Conservation (phyloP, 2,113 vertebrate species). For the Megalops atlanticus region DNA sequence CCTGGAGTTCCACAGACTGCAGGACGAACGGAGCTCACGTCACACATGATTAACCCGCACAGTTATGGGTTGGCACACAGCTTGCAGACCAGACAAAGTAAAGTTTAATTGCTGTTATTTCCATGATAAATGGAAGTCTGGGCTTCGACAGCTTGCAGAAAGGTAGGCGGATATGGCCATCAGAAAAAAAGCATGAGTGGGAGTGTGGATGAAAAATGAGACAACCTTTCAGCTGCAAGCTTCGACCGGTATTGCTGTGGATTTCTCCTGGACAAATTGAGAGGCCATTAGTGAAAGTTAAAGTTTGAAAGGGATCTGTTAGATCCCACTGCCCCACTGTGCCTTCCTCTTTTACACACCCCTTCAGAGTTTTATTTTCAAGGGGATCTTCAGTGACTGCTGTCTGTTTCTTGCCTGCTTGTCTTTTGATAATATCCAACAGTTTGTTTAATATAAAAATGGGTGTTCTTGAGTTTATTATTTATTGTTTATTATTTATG, state of each 20-base stretch:
- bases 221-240: constrained; percentile 61
- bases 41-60: constrained; percentile 62
- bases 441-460: not conserved
- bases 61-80: constrained; percentile 51
- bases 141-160: constrained; percentile 52
- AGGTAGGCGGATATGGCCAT: constrained; percentile 61
- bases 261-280: constrained; percentile 60
- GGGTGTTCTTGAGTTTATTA: not conserved
- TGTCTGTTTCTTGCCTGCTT: not conserved
- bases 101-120: constrained; percentile 72
- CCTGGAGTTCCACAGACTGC: constrained; percentile 27
- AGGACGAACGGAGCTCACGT: constrained; percentile 41
- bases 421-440: not conserved
- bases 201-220: constrained; percentile 60
- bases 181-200: constrained; percentile 47
- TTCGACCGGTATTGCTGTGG: constrained; percentile 46
- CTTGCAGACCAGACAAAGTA: constrained; percentile 63
- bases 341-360: not conserved
- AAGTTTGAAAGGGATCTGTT: constrained; percentile 57
- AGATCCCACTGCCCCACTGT: constrained; percentile 31
- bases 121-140: constrained; percentile 59
- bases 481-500: not conserved
- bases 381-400: constrained; percentile 16
- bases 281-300: constrained; percentile 57
- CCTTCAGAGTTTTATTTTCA: not conserved